Conservation (phyloP, 2,888 invertebrate genomes). For the Linyphia triangularis region DNA sequence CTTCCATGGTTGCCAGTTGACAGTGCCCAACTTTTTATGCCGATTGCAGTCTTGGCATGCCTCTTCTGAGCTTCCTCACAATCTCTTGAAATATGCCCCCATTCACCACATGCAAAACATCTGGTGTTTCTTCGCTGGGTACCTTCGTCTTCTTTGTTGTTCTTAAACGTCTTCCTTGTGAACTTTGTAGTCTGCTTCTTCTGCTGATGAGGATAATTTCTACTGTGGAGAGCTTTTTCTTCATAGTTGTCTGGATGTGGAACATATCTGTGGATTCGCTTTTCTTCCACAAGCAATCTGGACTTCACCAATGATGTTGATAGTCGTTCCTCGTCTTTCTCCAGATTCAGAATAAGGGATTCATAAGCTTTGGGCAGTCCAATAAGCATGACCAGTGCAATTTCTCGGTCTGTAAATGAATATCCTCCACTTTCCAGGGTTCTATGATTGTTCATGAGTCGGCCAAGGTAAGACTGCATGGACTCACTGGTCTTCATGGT, state of each 20-base stretch:
- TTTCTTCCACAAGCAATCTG: constrained; percentile 8
- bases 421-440: neutral
- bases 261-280: neutral
- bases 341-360: constrained; percentile 9
- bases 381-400: constrained; percentile 17
- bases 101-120: constrained; percentile 24
- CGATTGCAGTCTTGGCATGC: constrained; percentile 13
- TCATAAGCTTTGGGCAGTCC: constrained; percentile 10
- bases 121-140: neutral
- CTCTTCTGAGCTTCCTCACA: constrained; percentile 12
- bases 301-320: neutral
- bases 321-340: neutral
- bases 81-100: constrained; percentile 32
- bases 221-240: neutral
- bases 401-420: constrained; percentile 12
- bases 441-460: neutral
- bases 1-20: neutral
- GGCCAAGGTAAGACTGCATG: constrained; percentile 3
- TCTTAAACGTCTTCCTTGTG: neutral
- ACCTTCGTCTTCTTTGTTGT: neutral
- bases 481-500: constrained; percentile 5
- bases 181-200: neutral
- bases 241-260: neutral
- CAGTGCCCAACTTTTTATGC: constrained; percentile 19
- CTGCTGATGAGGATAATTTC: neutral